A percentile compares a stretch with the other conserved stretches of the same genome.
These are phyloP conservation scores for Philopedon plagiatum DNA, from an alignment of 2,888 invertebrate species.

Conservation along the genomic window DNA sequence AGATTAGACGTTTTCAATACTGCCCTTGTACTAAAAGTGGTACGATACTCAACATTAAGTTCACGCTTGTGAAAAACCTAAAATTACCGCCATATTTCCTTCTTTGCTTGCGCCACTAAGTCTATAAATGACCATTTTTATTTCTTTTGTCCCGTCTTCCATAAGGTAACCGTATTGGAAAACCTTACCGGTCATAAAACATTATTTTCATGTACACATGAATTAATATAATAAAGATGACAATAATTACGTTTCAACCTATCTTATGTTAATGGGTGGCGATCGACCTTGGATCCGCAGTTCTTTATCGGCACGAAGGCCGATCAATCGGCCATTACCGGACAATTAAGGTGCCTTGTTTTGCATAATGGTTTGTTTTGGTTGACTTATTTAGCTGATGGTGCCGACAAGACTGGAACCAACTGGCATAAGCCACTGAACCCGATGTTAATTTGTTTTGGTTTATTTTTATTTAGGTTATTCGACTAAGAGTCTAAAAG, in stretches of 20 bases:
- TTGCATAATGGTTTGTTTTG: conserved; percentile 44
- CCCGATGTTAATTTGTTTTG: conserved; percentile 27
- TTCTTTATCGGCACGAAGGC: conserved; percentile 39
- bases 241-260: conserved; percentile 5
- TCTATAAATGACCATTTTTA: too few species aligned
- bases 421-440: conserved; percentile 30
- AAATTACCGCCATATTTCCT: too few species aligned
- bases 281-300: conserved; percentile 16
- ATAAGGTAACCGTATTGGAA: neutral
- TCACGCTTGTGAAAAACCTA: too few species aligned
- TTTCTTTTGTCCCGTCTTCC: too few species aligned
- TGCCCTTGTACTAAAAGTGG: too few species aligned
- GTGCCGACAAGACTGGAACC: conserved; percentile 29
- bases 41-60: too few species aligned
- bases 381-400: conserved; percentile 28
- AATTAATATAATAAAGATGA: conserved; percentile 5
- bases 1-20: too few species aligned
- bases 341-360: conserved; percentile 40
- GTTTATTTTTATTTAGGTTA: neutral
- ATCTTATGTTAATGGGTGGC: neutral
- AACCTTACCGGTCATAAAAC: neutral
- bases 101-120: too few species aligned
- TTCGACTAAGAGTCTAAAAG: neutral
- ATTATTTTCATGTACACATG: neutral
- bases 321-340: conserved; percentile 35